Evolutionary conservation across 2,113 vertebrate species (phyloP), one percentile per base, ranked within the genome.

Genomic region (Corydoras maculifer): DNA sequence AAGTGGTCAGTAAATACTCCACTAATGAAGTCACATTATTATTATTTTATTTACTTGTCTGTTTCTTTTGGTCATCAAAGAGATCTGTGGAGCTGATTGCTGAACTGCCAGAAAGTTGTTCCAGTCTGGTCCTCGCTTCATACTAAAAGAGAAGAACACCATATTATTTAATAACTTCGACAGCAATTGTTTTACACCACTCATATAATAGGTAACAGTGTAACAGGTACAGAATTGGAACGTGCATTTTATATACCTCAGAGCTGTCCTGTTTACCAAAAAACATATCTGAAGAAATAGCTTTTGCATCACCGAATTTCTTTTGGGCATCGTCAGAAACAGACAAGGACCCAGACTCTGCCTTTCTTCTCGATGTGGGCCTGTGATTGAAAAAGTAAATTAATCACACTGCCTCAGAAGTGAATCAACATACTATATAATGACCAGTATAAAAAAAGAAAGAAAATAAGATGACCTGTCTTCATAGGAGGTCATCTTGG

Each of bases 271-370:
- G 94, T 76, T 93, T 96, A 72, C 94, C 94, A 64, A 99, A 99
- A 82, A 89, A 98, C 95, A 97, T 98, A 71, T 99, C 97, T 18
- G 97, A 98, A 0, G 96, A 98, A 74, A 99, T 99, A 55, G 95
- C 89, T 85, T 94, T 98, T 64, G 87, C 88, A 0, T 93, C 83
- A 65, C 94, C 97, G 78, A 96, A 99, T 78, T 98, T 98, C 69
- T 86, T 94, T 79, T 89, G 95, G 32, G 94, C 95, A 32, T 97
- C 95, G 11, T 93, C 92, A 0, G 87, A 85, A 25, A 73, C 84
- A 0, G 61, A 54, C 2, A 64, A 9, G 0, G 84, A 79, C 13
- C 86, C 84, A 0, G 64, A 67, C 0, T 98, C 94, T 0, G 86
- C 83, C 83, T 95, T 98, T 76, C 91, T 90, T 18, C 92, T 90